Evolutionary conservation across 2,888 invertebrate genomes (phyloP).

Genomic region (Drepana falcataria): DNA sequence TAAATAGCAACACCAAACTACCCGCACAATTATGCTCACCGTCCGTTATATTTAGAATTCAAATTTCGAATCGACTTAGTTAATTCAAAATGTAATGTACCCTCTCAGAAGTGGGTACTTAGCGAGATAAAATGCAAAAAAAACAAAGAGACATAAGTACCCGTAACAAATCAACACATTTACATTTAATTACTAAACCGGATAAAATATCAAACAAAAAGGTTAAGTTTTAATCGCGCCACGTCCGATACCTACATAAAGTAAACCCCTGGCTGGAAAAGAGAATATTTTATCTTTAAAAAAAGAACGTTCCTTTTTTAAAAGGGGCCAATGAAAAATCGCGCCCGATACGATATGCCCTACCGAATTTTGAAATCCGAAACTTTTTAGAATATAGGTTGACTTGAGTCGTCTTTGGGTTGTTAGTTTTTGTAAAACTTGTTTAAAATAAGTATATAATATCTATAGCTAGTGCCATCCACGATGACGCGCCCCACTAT

Average conservation of each 20-base stretch:
- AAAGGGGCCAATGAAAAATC: slow-evolving; percentile 65
- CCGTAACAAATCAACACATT: background rate
- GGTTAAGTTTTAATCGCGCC: slow-evolving; percentile 1
- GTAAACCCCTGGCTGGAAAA: slow-evolving; percentile 3
- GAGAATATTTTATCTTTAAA: slow-evolving; percentile 11
- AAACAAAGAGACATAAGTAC: background rate
- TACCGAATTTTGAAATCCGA: slow-evolving; percentile 68
- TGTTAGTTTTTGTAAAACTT: background rate
- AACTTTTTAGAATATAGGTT: slow-evolving; percentile 28
- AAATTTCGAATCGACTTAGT: no score
- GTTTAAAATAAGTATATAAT: slow-evolving; percentile 6
- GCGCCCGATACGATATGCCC: slow-evolving; percentile 55
- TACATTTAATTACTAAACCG: background rate
- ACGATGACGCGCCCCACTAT: background rate
- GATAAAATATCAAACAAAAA: slow-evolving; percentile 1
- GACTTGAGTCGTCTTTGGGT: slow-evolving; percentile 15
- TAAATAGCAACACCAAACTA: no score
- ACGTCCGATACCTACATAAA: slow-evolving; percentile 3
- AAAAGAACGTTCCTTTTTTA: slow-evolving; percentile 44
- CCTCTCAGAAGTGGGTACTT: no score
- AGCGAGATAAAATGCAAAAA: background rate
- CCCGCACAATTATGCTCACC: no score
- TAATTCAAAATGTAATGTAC: no score
- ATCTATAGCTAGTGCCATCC: background rate
- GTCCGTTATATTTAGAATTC: no score